Percentiles rank a stretch among this genome's conserved stretches.
Conservation (phyloP, 2,113 vertebrate species). For the Lynx canadensis region DNA sequence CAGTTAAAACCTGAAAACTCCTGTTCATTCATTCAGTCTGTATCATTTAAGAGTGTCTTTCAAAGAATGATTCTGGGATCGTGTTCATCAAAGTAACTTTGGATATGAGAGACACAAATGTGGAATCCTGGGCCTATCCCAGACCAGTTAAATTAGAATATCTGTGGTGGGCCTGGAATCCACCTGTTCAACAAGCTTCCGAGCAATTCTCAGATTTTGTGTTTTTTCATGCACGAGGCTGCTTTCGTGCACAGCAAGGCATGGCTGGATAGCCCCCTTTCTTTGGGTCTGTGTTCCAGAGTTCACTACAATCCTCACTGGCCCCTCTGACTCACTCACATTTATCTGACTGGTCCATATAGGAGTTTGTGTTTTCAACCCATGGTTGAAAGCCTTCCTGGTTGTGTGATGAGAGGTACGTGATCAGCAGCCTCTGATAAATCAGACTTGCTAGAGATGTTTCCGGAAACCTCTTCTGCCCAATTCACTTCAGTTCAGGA, state of each 20-base stretch:
- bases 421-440: not conserved
- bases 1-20: not conserved
- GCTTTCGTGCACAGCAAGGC: not conserved
- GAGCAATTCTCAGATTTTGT: not conserved
- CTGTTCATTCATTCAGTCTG: not conserved
- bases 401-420: not conserved
- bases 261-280: not conserved
- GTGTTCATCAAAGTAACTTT: not conserved
- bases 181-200: not conserved
- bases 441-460: not conserved
- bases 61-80: conserved; percentile 15
- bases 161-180: not conserved
- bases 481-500: conserved; percentile 3
- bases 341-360: not conserved
- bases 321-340: not conserved
- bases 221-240: not conserved
- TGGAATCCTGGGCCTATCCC: not conserved
- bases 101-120: not conserved
- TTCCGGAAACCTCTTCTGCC: conserved; percentile 3
- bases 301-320: not conserved
- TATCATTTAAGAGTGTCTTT: not conserved
- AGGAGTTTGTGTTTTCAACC: not conserved
- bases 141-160: not conserved
- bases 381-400: not conserved
- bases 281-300: fast-evolving